Evolutionary conservation across 35 echinoderm and acorn worm genomes (phyloP), one percentile per base, ranked within the genome.

Genomic region (Ptychodera flava): DNA sequence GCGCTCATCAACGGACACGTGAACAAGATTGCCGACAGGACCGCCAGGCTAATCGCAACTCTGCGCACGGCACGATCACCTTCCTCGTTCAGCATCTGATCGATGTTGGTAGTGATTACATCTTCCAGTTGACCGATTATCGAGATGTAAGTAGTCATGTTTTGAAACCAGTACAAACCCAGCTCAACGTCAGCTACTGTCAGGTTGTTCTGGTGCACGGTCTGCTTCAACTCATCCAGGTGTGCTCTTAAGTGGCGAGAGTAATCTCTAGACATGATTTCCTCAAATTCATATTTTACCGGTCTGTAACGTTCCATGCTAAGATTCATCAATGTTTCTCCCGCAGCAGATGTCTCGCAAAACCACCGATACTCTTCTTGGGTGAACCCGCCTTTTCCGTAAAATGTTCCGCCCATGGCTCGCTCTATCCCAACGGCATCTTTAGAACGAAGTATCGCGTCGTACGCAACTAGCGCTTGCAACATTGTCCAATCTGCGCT

Each of bases 161-260:
- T 88, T 10, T 88, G 28, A 33, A 81, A 88, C 86, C 86, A 88
- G 78, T 81, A 80, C 1, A 81, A 28, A 78, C 28, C 30, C 31
- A 30, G 78, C 31, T 12, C 22, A 64, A 64, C 45, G 22, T 64
- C 45, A 12, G 45, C 45, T 12, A 12, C 22, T 64, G 45, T 64
- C 22, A 64, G 6, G 45, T 64, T 64, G 22, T 64, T 64, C 22
- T 6, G 6, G 45, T 64, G 22, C 22, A 64, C 22, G 6, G 6
- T 22, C 22, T 22, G 45, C 22, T 64, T 64, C 22, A 64, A 22
- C 45, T 64, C 22, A 22, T 64, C 45, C 6, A 64, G 45, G 6
- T 64, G 6, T 12, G 6, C 6, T 64, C 45, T 6, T 12, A 64
- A 22, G 6, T 22, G 6, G 6, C 22, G 6, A 22, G 45, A 64